Evolutionary conservation across 2,797 vertebrate genomes (phyloP).

Genomic region (Clarias platycephalus): DNA sequence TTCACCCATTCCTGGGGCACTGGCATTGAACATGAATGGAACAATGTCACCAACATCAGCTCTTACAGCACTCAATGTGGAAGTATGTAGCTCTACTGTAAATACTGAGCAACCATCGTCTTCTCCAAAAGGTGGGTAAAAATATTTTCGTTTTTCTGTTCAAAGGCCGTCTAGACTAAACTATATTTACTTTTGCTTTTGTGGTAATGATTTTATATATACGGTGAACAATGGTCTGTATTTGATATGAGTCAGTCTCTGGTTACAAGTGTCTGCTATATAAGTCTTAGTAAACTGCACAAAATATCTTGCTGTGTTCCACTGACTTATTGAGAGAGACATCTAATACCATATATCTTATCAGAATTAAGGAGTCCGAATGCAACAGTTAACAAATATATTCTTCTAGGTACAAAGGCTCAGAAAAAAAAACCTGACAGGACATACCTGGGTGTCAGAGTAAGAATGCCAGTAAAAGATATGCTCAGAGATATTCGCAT

Average conservation of each 20-base stretch:
- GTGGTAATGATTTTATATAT: not conserved
- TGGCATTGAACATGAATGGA: not conserved
- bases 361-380: too few relatives aligned
- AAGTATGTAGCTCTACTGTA: not conserved
- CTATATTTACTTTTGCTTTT: not conserved
- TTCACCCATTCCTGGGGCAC: constrained; percentile 8
- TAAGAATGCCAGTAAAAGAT: constrained; percentile 84
- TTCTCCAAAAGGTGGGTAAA: constrained; percentile 36
- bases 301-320: not conserved
- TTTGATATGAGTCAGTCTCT: not conserved
- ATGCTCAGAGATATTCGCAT: constrained; percentile 76
- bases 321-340: not conserved
- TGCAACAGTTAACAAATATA: not conserved
- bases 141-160: not conserved
- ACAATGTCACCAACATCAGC: constrained; percentile 11
- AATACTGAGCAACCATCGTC: not conserved
- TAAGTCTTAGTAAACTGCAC: not conserved
- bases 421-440: constrained; percentile 61
- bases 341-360: not conserved
- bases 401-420: constrained; percentile 59
- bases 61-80: not conserved
- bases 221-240: not conserved
- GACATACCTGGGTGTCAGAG: constrained; percentile 84
- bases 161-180: not conserved
- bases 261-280: not conserved